These are phyloP conservation scores for Papilio xuthus DNA, from an alignment of 1,140 invertebrate species.

Conservation along the genomic window DNA sequence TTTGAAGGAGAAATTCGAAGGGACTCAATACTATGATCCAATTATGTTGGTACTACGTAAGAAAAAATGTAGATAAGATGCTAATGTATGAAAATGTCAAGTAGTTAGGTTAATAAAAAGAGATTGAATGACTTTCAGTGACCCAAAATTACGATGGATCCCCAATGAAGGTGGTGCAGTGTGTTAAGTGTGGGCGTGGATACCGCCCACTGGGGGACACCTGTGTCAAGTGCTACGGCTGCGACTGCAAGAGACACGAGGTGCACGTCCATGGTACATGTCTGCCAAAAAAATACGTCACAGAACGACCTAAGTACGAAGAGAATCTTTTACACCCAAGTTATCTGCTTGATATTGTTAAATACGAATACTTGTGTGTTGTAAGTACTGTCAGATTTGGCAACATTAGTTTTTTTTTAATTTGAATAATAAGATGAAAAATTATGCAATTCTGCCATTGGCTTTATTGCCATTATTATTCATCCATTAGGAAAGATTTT, in stretches of 20 bases:
- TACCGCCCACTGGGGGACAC: conserved; percentile 55
- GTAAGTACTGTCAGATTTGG: conserved; percentile 52
- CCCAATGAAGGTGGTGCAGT: conserved; percentile 67
- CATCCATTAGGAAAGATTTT: too few species aligned
- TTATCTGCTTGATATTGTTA: conserved; percentile 60
- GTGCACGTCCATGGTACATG: conserved; percentile 58
- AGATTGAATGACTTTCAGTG: conserved; percentile 50
- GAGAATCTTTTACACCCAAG: conserved; percentile 57
- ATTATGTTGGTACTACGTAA: too few species aligned
- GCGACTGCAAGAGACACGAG: conserved; percentile 56
- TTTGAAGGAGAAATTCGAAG: too few species aligned
- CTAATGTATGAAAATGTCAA: too few species aligned
- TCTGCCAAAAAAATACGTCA: conserved; percentile 62
- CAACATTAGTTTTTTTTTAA: not conserved
- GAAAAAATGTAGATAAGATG: too few species aligned
- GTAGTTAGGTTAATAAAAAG: not conserved
- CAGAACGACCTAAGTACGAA: conserved; percentile 62
- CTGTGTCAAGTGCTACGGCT: conserved; percentile 64
- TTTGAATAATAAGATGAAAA: too few species aligned
- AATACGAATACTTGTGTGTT: conserved; percentile 70
- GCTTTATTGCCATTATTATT: too few species aligned
- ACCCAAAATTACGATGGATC: conserved; percentile 72
- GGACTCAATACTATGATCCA: too few species aligned
- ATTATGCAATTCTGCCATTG: not conserved
- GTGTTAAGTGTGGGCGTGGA: conserved; percentile 68